These are phyloP conservation scores for Montipora capricornis DNA, from an alignment of 64 coral and sea anemone species.

Conservation along the genomic window DNA sequence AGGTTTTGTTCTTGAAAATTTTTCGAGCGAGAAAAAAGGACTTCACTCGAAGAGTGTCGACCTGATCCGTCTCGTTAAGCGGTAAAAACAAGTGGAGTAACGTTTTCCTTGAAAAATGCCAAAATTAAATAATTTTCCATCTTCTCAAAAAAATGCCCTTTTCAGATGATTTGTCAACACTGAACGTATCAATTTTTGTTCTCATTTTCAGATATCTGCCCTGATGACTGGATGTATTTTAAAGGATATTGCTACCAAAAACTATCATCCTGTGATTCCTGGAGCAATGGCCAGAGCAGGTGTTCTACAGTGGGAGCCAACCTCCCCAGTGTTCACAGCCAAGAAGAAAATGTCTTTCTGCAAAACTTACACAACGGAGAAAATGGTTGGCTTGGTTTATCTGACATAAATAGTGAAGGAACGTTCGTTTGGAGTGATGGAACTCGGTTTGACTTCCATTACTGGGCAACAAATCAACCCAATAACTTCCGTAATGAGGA, in stretches of 20 bases:
- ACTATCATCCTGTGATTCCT: slow-evolving; percentile 17
- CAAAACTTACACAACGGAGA: slow-evolving; percentile 36
- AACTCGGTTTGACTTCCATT: slow-evolving; percentile 11
- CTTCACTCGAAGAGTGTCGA: too few species aligned
- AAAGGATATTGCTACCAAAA: slow-evolving; percentile 36
- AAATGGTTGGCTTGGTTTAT: slow-evolving; percentile 55
- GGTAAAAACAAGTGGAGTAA: too few species aligned
- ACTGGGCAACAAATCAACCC: slow-evolving; percentile 42
- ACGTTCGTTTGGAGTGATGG: slow-evolving; percentile 21
- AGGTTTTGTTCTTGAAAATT: too few species aligned
- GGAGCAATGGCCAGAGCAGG: background rate
- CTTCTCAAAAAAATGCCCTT: too few species aligned
- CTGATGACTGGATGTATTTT: slow-evolving; percentile 49
- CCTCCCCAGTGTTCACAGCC: slow-evolving; percentile 19
- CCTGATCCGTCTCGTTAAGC: too few species aligned
- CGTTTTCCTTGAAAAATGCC: too few species aligned
- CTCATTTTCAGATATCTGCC: slow-evolving; percentile 35
- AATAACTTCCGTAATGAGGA: slow-evolving; percentile 19
- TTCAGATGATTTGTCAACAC: too few species aligned
- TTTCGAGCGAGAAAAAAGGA: too few species aligned
- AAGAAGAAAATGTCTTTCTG: slow-evolving; percentile 60
- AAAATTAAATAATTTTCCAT: too few species aligned
- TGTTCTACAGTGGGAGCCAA: slow-evolving; percentile 27
- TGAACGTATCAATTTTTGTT: background rate
- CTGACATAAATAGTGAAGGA: slow-evolving; percentile 28